These are phyloP conservation scores for Pluvialis apricaria DNA, from an alignment of 2,113 vertebrate species.

Conservation along the genomic window DNA sequence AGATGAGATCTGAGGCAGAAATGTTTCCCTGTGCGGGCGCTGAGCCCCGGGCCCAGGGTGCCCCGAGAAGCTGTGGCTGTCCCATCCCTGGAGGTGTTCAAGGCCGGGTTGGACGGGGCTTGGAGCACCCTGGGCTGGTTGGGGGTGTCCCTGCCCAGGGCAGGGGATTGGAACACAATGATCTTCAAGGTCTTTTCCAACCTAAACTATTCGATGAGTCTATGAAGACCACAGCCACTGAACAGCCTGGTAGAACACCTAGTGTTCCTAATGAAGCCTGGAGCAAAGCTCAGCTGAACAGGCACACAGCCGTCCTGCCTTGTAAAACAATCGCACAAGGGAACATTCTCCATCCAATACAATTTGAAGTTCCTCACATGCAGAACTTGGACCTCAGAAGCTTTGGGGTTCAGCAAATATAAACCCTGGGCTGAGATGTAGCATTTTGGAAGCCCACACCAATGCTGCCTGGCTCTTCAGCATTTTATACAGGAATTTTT, in stretches of 20 bases:
- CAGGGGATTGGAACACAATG: too few relatives aligned
- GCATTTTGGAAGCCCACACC: not conserved
- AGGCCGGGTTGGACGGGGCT: too few relatives aligned
- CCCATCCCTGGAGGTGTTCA: too few relatives aligned
- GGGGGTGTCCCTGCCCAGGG: too few relatives aligned
- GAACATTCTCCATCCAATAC: not conserved
- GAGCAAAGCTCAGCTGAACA: not conserved
- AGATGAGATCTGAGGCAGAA: too few relatives aligned
- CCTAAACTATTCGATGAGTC: too few relatives aligned
- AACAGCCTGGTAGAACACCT: not conserved
- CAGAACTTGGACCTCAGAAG: not conserved
- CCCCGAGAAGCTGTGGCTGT: too few relatives aligned
- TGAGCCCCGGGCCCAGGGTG: too few relatives aligned
- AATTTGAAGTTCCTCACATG: not conserved
- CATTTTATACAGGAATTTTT: not conserved
- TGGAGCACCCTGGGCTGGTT: too few relatives aligned
- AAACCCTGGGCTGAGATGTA: not conserved
- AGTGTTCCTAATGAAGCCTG: not conserved
- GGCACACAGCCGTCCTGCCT: too few relatives aligned
- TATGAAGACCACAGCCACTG: not conserved
- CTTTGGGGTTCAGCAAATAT: not conserved
- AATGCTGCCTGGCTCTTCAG: not conserved
- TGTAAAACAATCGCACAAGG: not conserved
- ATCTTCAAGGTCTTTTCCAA: too few relatives aligned
- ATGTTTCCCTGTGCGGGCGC: too few relatives aligned